phyloP scores from a whole-genome alignment of 1,140 invertebrate species.

The Microplitis demolitor region DNA sequence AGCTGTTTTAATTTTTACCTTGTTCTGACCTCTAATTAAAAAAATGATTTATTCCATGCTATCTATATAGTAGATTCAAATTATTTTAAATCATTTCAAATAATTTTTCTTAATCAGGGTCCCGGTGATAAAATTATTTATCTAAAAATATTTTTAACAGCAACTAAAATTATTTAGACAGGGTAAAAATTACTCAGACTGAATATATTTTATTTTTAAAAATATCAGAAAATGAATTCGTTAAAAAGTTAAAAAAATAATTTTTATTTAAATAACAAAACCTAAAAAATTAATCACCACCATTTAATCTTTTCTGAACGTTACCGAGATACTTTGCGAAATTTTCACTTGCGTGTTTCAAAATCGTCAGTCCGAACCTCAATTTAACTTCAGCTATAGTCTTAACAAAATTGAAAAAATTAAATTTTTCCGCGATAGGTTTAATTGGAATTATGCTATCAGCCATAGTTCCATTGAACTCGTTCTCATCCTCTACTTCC shows the following conservation, averaged over 20 bases:
- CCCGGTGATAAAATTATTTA: no score
- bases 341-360: constrained; percentile 61
- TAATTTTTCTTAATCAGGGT: no score
- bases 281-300: constrained; percentile 42
- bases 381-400: constrained; percentile 62
- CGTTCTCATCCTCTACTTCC: constrained; percentile 21
- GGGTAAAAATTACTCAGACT: not conserved
- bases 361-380: constrained; percentile 57
- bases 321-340: constrained; percentile 61
- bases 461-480: not conserved
- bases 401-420: constrained; percentile 57
- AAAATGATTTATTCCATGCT: no score
- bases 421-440: constrained; percentile 43
- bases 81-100: no score
- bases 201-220: no score
- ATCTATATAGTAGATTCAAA: no score
- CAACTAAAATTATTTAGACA: no score
- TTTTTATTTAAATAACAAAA: not conserved
- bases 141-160: no score
- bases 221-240: not conserved
- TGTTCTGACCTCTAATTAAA: no score
- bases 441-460: constrained; percentile 29
- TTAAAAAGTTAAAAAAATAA: not conserved
- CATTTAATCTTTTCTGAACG: constrained; percentile 61
- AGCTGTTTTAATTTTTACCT: no score